Conservation (phyloP, 2,113 vertebrate genomes). For the Colossoma macropomum region DNA sequence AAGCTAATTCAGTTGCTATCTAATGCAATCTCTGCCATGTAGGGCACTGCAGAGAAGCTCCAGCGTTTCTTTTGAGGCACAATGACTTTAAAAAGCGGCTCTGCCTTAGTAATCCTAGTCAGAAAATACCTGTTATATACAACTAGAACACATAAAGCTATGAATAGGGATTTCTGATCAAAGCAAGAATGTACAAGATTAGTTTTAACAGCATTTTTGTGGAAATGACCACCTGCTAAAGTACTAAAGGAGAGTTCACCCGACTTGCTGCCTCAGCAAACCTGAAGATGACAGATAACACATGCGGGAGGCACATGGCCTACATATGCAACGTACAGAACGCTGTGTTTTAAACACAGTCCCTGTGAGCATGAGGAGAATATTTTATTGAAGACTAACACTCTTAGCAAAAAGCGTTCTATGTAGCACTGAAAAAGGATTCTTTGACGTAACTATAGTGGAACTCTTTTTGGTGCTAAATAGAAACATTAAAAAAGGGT, state of each 20-base stretch:
- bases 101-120: background rate
- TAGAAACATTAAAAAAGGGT: no score
- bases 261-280: conserved; percentile 36
- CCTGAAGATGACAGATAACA: conserved; percentile 26
- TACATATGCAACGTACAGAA: conserved; percentile 23
- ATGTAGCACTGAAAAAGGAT: no score
- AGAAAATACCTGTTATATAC: background rate
- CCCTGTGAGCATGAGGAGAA: background rate
- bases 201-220: conserved; percentile 1
- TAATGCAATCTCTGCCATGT: conserved; percentile 11
- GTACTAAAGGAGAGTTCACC: conserved; percentile 2
- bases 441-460: no score
- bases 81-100: background rate
- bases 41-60: conserved; percentile 7
- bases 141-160: background rate
- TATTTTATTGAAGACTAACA: background rate
- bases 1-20: background rate
- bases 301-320: conserved; percentile 22
- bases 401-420: no score
- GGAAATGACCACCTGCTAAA: background rate
- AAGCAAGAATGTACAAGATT: background rate
- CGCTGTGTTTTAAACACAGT: conserved; percentile 14
- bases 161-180: background rate
- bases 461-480: no score
- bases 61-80: background rate